Base-by-base conservation (phyloP, 2,113 vertebrate species). In the Corythornis vintsioides region DNA sequence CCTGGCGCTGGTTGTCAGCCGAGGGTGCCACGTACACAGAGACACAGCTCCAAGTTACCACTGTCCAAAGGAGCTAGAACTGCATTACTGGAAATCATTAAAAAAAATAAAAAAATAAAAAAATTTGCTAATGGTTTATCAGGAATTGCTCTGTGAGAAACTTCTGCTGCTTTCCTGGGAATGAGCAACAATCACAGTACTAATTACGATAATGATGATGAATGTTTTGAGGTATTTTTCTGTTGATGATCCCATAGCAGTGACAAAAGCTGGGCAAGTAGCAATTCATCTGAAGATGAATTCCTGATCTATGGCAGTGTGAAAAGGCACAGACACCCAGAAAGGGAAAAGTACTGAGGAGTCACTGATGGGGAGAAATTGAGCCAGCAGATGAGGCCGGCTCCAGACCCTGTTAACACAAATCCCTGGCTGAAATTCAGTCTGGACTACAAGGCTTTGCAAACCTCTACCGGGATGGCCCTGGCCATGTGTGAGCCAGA, bases 401-500 rank as follows among this genome's bases (percentile, higher is more conserved):
- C 12, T 70, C 38, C 63, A 73, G 26, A 67, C 43, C 25, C 43
- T 0, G 1, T 24, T 59, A 78, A 56, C 61, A n/a, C 0, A 0
- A 88, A 71, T 28, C 15, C 35, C 42, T 1, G 3, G 21, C 31
- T 76, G 59, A 72, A 84, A 86, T 43, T 43, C 25, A 13, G 63
- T 42, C 66, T 0, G 5, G 55, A 76, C 11, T 35, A 78, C 0
- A 4, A 78, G 6, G 77, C 50, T 79, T 45, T 81, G 33, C 53
- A 80, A 79, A 4, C 12, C 22, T n/a, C 50, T 35, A 13, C 13
- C 3, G 1, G 56, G 38, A 82, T 17, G 48, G 47, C 48, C 52
- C 31, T 75, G 53, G 63, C 59, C 74, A 83, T 52, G 64, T 95
- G 89, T 43, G 55, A 86, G 61, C 71, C 94, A 95, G 86, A 59